phyloP scores from a whole-genome alignment of 2,888 invertebrate genomes.

The Gymnoscelis rufifasciata region DNA sequence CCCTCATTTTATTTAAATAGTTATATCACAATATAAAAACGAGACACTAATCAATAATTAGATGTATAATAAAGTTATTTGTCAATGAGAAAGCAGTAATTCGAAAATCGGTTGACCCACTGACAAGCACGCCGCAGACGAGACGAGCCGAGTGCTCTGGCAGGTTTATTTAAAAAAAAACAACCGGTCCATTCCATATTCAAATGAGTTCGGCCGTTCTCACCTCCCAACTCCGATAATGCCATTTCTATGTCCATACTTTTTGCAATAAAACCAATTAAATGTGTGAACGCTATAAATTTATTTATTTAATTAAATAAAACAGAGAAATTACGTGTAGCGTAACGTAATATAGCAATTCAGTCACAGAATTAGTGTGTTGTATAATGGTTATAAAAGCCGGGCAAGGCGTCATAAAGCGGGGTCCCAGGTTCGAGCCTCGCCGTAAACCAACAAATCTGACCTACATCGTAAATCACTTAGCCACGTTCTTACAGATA shows the following conservation, averaged over 20 bases:
- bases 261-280: conserved; percentile 36
- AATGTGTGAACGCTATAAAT: conserved; percentile 41
- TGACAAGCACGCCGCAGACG: conserved; percentile 19
- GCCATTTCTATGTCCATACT: conserved; percentile 26
- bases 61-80: not conserved
- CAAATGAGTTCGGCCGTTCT: conserved; percentile 59
- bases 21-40: too few species aligned
- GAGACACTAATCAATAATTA: too few species aligned
- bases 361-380: conserved; percentile 38
- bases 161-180: conserved; percentile 33
- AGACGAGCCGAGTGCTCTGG: conserved; percentile 1
- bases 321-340: conserved; percentile 34
- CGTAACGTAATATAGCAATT: conserved; percentile 43
- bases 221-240: conserved; percentile 34
- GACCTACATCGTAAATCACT: conserved; percentile 76
- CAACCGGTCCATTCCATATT: conserved; percentile 56
- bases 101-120: not conserved
- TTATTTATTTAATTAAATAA: conserved; percentile 37
- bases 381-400: conserved; percentile 65
- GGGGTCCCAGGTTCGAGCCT: conserved; percentile 64
- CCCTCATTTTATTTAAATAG: too few species aligned
- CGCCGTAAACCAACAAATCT: conserved; percentile 75
- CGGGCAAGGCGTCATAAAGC: conserved; percentile 56
- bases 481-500: conserved; percentile 74
- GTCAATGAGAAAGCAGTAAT: not conserved